Conservation (phyloP, 2,888 invertebrate genomes). For the Trissolcus brochymenae region DNA sequence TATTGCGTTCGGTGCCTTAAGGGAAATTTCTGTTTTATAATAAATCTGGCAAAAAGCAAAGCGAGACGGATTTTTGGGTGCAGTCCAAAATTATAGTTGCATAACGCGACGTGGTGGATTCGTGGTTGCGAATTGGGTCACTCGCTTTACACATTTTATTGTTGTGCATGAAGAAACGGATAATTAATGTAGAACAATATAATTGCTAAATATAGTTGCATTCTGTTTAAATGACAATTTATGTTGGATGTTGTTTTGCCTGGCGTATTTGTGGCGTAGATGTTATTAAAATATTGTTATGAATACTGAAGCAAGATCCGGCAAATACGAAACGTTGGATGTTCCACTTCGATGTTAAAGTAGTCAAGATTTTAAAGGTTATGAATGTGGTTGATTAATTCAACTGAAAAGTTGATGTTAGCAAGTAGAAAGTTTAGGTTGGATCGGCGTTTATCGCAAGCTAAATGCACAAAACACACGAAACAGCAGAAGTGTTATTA, state of each 20-base stretch:
- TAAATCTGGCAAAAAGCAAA: conserved; percentile 31
- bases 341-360: conserved; percentile 10
- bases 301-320: conserved; percentile 21
- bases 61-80: conserved; percentile 25
- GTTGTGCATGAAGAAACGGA: conserved; percentile 33
- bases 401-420: neutral
- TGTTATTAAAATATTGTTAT: conserved; percentile 33
- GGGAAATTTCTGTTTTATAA: conserved; percentile 34
- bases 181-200: conserved; percentile 47
- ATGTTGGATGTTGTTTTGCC: conserved; percentile 27
- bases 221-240: conserved; percentile 46
- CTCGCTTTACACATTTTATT: conserved; percentile 37
- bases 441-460: no score
- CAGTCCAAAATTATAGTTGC: conserved; percentile 37
- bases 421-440: no score
- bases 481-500: conserved; percentile 18
- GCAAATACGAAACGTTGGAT: conserved; percentile 22
- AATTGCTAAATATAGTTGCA: conserved; percentile 40
- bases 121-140: conserved; percentile 36
- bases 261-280: conserved; percentile 2
- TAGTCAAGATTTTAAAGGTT: conserved; percentile 14
- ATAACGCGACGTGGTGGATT: conserved; percentile 13
- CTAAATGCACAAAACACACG: conserved; percentile 2
- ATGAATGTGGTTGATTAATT: conserved; percentile 14
- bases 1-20: conserved; percentile 18